Evolutionary conservation across 2,113 vertebrate species (phyloP).

Genomic region (Pituophis catenifer): DNA sequence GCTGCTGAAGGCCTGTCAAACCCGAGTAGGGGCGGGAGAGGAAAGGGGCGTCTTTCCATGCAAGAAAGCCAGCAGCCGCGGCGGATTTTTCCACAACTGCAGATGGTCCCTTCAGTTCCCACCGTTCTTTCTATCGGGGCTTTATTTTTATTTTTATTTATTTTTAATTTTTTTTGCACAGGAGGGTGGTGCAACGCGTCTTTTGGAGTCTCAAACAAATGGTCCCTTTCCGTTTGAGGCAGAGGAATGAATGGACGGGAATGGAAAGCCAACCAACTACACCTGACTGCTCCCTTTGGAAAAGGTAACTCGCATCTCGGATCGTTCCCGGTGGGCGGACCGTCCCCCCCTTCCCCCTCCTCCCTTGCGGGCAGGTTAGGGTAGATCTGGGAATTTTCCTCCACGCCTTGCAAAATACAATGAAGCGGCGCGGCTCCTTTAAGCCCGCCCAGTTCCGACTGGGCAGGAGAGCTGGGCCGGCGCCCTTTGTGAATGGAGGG

Average conservation of each 20-base stretch:
- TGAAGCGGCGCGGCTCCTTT: not conserved
- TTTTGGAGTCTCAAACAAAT: not conserved
- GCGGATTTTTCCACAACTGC: not conserved
- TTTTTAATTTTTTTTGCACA: not conserved
- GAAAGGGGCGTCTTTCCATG: no score
- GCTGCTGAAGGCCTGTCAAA: not conserved
- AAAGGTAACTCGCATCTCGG: not conserved
- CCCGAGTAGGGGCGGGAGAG: not conserved
- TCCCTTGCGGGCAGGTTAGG: not conserved
- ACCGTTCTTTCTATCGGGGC: not conserved
- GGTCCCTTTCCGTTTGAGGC: not conserved
- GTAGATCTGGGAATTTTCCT: not conserved
- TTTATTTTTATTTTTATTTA: no score
- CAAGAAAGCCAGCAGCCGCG: not conserved
- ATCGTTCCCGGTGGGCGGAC: not conserved
- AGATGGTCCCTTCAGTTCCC: not conserved
- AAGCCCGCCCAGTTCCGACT: not conserved
- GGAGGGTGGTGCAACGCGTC: not conserved
- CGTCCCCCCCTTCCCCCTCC: not conserved
- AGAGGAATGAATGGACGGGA: no score
- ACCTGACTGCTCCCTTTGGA: not conserved
- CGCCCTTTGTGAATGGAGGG: not conserved
- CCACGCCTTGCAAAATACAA: not conserved
- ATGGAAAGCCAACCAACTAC: not conserved
- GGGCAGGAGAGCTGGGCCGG: no score